Conservation (phyloP, 2,113 vertebrate genomes). For the Mellivora capensis region DNA sequence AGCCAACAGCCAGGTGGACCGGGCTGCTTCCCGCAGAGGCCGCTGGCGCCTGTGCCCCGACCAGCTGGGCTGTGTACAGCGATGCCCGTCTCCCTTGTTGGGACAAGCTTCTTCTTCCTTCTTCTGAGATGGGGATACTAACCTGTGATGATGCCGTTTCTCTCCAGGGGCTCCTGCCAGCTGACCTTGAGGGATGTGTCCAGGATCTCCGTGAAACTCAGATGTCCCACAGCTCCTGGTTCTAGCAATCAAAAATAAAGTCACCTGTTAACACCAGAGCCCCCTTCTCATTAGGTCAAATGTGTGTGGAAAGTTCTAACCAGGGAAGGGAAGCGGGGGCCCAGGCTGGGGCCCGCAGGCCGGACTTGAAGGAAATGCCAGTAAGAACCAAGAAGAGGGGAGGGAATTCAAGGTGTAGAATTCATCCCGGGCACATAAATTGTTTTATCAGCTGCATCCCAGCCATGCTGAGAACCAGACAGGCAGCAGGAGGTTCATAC, state of each 20-base stretch:
- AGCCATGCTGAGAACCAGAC: background rate
- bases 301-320: background rate
- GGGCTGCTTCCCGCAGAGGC: slow-evolving; percentile 41
- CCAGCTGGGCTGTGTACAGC: background rate
- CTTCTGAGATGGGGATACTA: slow-evolving; percentile 31
- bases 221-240: slow-evolving; percentile 91
- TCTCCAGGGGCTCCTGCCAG: slow-evolving; percentile 95
- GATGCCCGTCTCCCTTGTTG: background rate
- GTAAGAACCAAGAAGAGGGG: background rate
- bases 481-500: background rate
- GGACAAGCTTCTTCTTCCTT: background rate
- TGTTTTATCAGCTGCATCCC: slow-evolving; percentile 10
- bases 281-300: slow-evolving; percentile 29
- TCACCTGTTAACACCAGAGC: background rate
- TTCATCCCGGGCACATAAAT: background rate
- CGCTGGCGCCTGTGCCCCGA: background rate
- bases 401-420: background rate
- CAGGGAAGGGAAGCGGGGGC: slow-evolving; percentile 14
- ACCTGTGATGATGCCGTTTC: slow-evolving; percentile 94
- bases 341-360: background rate
- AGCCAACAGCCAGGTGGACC: background rate
- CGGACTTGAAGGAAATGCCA: slow-evolving; percentile 14
- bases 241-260: slow-evolving; percentile 79
- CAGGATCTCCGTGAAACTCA: slow-evolving; percentile 97
- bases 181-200: slow-evolving; percentile 96